Percentiles rank a stretch among this genome's conserved stretches.
phyloP scores from a whole-genome alignment of 1,140 invertebrate genomes.

The Drosophila littoralis region DNA sequence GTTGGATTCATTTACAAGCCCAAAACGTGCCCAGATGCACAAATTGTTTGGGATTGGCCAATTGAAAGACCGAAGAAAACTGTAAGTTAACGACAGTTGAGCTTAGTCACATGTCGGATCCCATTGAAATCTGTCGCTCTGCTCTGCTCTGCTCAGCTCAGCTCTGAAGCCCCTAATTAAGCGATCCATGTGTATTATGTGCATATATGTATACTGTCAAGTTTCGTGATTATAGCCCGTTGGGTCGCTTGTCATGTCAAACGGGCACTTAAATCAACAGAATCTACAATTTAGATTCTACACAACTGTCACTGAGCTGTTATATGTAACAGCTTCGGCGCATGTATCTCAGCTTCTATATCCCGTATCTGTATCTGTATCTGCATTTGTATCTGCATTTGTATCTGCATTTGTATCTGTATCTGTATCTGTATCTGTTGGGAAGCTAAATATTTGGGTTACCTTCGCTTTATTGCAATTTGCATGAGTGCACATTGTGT shows the following conservation, averaged over 20 bases:
- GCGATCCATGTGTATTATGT: slow-evolving; percentile 11
- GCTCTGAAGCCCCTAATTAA: slow-evolving; percentile 25
- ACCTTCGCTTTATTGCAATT: slow-evolving; percentile 57
- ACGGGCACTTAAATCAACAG: slow-evolving; percentile 38
- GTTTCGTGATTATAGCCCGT: slow-evolving; percentile 33
- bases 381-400: slow-evolving; percentile 8
- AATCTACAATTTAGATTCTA: slow-evolving; percentile 27
- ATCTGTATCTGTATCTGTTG: slow-evolving; percentile 1
- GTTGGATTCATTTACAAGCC: background rate
- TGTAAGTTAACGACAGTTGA: background rate
- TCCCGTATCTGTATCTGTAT: slow-evolving; percentile 16
- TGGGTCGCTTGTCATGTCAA: slow-evolving; percentile 40
- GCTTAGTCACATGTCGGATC: slow-evolving; percentile 16
- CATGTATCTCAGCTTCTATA: background rate
- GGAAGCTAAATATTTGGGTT: slow-evolving; percentile 57
- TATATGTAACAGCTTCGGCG: background rate
- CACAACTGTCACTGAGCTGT: background rate
- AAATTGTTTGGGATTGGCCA: background rate
- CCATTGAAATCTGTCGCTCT: slow-evolving; percentile 7
- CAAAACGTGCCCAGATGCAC: slow-evolving; percentile 16
- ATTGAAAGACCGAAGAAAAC: background rate
- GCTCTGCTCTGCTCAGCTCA: background rate
- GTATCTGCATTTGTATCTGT: slow-evolving; percentile 32
- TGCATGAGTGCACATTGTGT: slow-evolving; percentile 44
- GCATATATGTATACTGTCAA: slow-evolving; percentile 18